A percentile compares a stretch with the other conserved stretches of the same genome.
Evolutionary conservation across 2,113 vertebrate genomes (phyloP).

Genomic region (Eupsittula cactorum): DNA sequence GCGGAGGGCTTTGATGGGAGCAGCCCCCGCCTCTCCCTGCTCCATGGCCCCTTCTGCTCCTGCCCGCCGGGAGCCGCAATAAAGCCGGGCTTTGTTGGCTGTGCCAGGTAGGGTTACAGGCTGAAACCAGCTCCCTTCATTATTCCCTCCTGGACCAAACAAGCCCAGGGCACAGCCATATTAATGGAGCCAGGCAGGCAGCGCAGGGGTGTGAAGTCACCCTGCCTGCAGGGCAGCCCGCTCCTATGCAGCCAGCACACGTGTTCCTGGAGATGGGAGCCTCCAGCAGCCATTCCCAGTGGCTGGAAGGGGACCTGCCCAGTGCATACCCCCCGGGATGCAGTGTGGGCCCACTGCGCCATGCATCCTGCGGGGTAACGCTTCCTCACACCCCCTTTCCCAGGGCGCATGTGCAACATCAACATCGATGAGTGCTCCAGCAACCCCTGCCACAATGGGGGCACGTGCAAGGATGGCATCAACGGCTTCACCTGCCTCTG

Average conservation of each 20-base stretch:
- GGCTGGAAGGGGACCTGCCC: background rate
- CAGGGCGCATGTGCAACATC: slow-evolving; percentile 91
- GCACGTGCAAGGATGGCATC: slow-evolving; percentile 87
- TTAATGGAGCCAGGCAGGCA: slow-evolving; percentile 50
- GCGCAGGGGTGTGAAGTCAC: slow-evolving; percentile 67
- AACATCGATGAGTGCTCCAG: slow-evolving; percentile 89
- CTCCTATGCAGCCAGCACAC: background rate
- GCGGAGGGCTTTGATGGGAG: slow-evolving; percentile 66
- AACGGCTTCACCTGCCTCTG: slow-evolving; percentile 90
- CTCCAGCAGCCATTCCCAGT: accelerated
- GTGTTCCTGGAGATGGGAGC: background rate
- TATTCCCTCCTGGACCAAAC: background rate
- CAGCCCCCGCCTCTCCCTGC: background rate
- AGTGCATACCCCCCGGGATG: accelerated
- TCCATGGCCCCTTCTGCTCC: slow-evolving; percentile 2
- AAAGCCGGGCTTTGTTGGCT: slow-evolving; percentile 49
- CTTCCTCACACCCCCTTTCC: background rate
- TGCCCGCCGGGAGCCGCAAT: background rate
- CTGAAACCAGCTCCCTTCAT: background rate
- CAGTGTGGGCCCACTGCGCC: accelerated
- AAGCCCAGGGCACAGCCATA: slow-evolving; percentile 34
- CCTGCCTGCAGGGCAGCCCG: background rate
- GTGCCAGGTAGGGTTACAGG: slow-evolving; percentile 50
- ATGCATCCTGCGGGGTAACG: accelerated
- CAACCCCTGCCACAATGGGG: slow-evolving; percentile 91